These are phyloP conservation scores for Sylvilagus floridanus DNA, from an alignment of 2,797 vertebrate genomes.

Conservation along the genomic window DNA sequence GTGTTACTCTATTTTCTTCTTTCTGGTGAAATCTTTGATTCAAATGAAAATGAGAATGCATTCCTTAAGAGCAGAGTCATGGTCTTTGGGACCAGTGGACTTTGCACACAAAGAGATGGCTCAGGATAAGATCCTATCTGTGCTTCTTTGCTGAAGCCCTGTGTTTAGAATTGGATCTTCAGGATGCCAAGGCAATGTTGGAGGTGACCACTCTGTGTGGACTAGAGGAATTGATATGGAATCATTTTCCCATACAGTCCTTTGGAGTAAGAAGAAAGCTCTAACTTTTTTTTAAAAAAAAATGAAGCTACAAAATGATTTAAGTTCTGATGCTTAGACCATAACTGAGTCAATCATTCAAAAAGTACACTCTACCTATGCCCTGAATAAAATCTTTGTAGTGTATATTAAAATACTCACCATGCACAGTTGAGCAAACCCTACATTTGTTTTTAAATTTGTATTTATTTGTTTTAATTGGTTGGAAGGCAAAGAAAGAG, in stretches of 20 bases:
- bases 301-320: neutral
- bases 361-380: neutral
- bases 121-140: neutral
- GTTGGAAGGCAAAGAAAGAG: too few species aligned
- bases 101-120: neutral
- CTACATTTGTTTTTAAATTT: neutral
- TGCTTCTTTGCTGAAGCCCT: neutral
- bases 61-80: neutral
- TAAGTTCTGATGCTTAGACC: neutral
- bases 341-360: neutral
- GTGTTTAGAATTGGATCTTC: neutral
- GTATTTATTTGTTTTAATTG: too few species aligned
- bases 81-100: neutral
- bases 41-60: slow-evolving; percentile 16
- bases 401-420: neutral
- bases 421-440: neutral
- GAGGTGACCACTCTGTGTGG: too few species aligned
- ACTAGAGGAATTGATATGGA: neutral
- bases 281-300: slow-evolving; percentile 20
- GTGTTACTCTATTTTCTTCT: slow-evolving; percentile 35
- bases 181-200: neutral
- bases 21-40: slow-evolving; percentile 55
- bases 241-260: neutral
- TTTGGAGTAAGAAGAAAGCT: neutral
- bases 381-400: neutral